Percentiles rank a stretch among this genome's conserved stretches.
Evolutionary conservation across 2,888 invertebrate genomes (phyloP).

Genomic region (Zygaena filipendulae): DNA sequence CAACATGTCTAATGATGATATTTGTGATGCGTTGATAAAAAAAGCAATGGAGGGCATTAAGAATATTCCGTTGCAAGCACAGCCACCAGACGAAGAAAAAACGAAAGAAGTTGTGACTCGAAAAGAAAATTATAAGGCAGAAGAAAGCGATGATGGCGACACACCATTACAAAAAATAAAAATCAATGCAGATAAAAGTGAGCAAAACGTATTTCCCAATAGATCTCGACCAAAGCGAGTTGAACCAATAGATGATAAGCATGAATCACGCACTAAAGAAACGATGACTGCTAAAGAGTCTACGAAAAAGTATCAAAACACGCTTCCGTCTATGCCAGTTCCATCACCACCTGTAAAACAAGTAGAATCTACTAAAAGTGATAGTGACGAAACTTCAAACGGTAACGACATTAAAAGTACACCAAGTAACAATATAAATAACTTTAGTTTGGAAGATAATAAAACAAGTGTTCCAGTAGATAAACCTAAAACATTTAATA

Average conservation of each 20-base stretch:
- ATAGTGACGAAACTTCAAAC: background rate
- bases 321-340: background rate
- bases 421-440: too few species aligned
- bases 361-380: background rate
- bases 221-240: background rate
- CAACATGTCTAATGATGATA: conserved; percentile 56
- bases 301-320: background rate
- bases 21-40: conserved; percentile 55
- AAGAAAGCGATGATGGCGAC: conserved; percentile 6
- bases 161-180: conserved; percentile 9
- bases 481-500: conserved; percentile 32
- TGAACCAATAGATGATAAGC: background rate
- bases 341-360: background rate
- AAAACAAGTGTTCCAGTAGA: conserved; percentile 5
- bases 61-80: conserved; percentile 27
- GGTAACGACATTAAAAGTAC: too few species aligned
- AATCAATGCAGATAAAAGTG: background rate
- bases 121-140: conserved; percentile 13
- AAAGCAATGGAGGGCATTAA: conserved; percentile 56
- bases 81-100: conserved; percentile 20
- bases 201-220: background rate
- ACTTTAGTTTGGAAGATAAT: background rate
- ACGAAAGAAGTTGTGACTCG: conserved; percentile 3
- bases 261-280: background rate
- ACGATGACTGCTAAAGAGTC: background rate